Base-by-base conservation (phyloP, 2,888 invertebrate species). In the Dolomedes plantarius region DNA sequence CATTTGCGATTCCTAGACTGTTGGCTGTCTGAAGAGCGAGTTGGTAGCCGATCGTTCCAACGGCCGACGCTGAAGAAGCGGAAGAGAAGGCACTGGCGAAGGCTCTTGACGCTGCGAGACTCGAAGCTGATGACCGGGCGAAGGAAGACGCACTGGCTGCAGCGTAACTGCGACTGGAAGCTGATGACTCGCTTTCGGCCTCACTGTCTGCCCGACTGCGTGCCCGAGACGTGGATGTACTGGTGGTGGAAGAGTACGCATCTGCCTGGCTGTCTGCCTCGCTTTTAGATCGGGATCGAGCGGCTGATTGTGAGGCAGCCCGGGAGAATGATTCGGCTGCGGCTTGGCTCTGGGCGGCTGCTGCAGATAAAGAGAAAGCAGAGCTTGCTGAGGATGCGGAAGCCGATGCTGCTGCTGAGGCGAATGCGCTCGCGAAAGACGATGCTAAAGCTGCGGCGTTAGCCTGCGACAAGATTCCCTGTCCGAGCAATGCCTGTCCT, bases 11-110 rank as follows among this genome's bases (percentile, higher is more conserved):
- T 31, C 68, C 77, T 7, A 77, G 69, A 13, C 50, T 13, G 0
- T 32, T 19, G 6, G 77, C 77, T 1, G 68, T 27, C 3, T 2
- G 6, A 1, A 68, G 29, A 46, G 23, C 77, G 13, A 50, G 0
- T 32, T 7, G 16, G n/a, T 77, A 77, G n/a, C 16, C 77, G 9
- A 77, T 1, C 23, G 9, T 68, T 28, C 50, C 27, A n/a, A 31
- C 31, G 23, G 68, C 31, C 6, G 77, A 13, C 23, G 19, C 27
- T 19, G 77, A 77, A 9, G 31, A 46, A 23, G 68, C 77, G 11
- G 77, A 46, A 0, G 77, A 13, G 69, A 77, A 68, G 19, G 68
- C 77, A 11, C 32, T 67, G 16, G 68, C 11, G 50, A 77, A 32
- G n/a, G 69, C 6, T 11, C 77, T 77, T 7, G 73, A 73, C 9